These are phyloP conservation scores for Hippoglossus stenolepis DNA, from an alignment of 2,113 vertebrate species.

Conservation along the genomic window DNA sequence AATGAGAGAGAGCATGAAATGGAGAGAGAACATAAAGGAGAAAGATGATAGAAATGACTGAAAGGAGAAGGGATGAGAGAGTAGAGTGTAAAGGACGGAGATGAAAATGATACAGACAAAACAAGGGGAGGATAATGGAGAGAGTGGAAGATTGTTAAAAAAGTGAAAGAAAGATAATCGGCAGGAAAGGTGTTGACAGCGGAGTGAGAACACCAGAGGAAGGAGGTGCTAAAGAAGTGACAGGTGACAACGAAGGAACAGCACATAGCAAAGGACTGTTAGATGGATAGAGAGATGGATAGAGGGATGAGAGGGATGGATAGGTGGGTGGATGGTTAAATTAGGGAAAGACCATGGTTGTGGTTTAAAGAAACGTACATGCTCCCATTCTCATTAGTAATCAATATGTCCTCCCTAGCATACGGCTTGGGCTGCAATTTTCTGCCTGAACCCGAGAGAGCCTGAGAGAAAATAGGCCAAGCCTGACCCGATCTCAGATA, in stretches of 20 bases:
- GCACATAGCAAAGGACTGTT: neutral
- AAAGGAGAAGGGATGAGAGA: slow-evolving; percentile 34
- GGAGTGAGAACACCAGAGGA: slow-evolving; percentile 12
- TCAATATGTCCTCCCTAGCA: no score
- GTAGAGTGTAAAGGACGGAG: slow-evolving; percentile 17
- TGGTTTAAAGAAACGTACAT: no score
- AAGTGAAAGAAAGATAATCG: slow-evolving; percentile 32
- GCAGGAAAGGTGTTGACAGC: slow-evolving; percentile 19
- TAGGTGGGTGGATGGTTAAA: neutral
- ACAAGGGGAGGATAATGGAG: slow-evolving; percentile 18
- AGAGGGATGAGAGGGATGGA: neutral
- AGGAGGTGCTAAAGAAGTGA: slow-evolving; percentile 13
- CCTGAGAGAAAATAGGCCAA: no score
- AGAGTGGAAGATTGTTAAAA: neutral
- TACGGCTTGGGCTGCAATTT: no score
- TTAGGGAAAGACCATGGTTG: no score
- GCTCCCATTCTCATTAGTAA: no score
- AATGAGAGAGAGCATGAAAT: slow-evolving; percentile 39
- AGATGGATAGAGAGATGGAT: neutral
- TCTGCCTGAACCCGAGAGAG: no score
- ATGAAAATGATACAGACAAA: slow-evolving; percentile 40
- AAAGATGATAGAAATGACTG: slow-evolving; percentile 45
- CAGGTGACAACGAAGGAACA: neutral
- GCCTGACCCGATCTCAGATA: no score
- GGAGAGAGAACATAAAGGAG: slow-evolving; percentile 25